Evolutionary conservation across 2,113 vertebrate genomes (phyloP).

Genomic region (Coptodon bakossiorum): DNA sequence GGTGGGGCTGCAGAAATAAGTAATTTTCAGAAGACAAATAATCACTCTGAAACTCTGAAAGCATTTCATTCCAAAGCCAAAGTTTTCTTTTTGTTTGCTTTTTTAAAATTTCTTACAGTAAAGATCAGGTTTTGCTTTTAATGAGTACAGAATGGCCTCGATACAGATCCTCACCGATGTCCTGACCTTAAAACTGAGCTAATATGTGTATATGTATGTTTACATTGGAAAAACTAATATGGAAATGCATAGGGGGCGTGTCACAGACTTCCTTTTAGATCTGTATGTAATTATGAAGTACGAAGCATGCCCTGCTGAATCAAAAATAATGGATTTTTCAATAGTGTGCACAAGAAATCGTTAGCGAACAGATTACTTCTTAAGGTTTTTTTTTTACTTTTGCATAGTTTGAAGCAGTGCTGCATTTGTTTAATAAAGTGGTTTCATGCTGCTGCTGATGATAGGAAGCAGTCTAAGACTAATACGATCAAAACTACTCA

Average conservation of each 20-base stretch:
- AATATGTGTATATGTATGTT: background rate
- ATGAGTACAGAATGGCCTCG: background rate
- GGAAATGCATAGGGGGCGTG: too few relatives aligned
- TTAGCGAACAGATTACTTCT: background rate
- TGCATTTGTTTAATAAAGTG: background rate
- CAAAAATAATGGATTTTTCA: background rate
- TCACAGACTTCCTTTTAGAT: background rate
- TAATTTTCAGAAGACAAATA: background rate
- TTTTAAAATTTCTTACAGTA: background rate
- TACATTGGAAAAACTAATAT: background rate
- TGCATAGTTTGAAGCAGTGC: background rate
- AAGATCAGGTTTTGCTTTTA: background rate
- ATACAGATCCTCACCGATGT: background rate
- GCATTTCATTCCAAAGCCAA: background rate
- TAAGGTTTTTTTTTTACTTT: background rate
- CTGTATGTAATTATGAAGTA: background rate
- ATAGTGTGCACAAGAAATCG: background rate
- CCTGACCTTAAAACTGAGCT: background rate
- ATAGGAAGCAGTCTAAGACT: background rate
- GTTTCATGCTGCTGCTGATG: background rate
- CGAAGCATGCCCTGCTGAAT: background rate
- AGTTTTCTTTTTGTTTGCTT: background rate
- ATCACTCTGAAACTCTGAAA: background rate
- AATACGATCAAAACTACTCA: background rate
- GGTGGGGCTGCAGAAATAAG: background rate